A percentile compares a stretch with the other conserved stretches of the same genome.
Evolutionary conservation across 2,113 vertebrate genomes (phyloP).

Genomic region (Gambusia affinis): DNA sequence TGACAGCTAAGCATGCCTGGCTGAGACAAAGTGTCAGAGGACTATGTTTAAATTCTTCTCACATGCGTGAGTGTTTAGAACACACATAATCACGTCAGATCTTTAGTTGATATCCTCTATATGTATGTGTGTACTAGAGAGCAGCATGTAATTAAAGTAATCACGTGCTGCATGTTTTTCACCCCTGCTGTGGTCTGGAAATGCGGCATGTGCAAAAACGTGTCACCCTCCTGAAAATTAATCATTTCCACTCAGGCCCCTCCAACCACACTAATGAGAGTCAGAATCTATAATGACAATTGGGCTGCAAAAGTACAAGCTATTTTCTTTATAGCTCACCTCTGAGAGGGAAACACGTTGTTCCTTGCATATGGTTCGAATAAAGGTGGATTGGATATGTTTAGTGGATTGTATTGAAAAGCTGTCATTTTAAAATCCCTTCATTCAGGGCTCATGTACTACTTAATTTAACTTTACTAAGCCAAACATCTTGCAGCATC

Average conservation of each 20-base stretch:
- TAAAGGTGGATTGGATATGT: constrained; percentile 42
- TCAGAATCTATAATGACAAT: constrained; percentile 47
- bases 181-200: constrained; percentile 40
- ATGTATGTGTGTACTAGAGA: constrained; percentile 11
- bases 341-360: constrained; percentile 36
- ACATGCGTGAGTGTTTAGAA: constrained; percentile 5
- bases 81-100: constrained; percentile 15
- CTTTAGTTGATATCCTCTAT: constrained; percentile 19
- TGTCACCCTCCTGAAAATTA: constrained; percentile 25
- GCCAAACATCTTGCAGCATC: constrained; percentile 19
- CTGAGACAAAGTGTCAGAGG: constrained; percentile 7
- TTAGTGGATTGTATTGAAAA: constrained; percentile 30
- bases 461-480: constrained; percentile 19
- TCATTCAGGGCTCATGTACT: constrained; percentile 24
- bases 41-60: constrained; percentile 1
- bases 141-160: constrained; percentile 19
- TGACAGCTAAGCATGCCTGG: constrained; percentile 3
- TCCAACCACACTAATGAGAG: constrained; percentile 18
- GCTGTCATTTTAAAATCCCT: constrained; percentile 46
- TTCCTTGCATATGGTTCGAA: constrained; percentile 58
- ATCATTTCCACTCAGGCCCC: constrained; percentile 25
- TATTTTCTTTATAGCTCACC: constrained; percentile 18
- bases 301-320: constrained; percentile 31
- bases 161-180: constrained; percentile 27
- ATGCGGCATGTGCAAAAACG: constrained; percentile 33